Evolutionary conservation across 2,888 invertebrate genomes (phyloP).

Genomic region (Ophion obscuratus): DNA sequence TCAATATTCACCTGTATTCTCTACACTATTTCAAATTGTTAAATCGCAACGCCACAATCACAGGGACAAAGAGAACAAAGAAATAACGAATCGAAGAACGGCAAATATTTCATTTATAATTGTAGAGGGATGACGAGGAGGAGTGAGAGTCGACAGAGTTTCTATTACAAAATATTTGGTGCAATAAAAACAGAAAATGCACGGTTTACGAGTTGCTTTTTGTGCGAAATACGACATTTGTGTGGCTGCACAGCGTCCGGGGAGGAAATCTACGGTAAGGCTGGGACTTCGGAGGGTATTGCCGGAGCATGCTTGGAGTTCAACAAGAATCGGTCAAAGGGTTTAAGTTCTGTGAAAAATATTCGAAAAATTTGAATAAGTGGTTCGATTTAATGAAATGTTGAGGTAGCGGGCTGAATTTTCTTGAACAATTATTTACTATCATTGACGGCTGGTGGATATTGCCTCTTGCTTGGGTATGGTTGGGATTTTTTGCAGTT

Average conservation of each 20-base stretch:
- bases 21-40: conserved; percentile 48
- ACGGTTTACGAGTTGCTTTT: conserved; percentile 42
- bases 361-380: too few relatives aligned
- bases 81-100: conserved; percentile 22
- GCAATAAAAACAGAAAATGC: conserved; percentile 36
- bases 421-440: too few relatives aligned
- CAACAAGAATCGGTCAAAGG: too few relatives aligned
- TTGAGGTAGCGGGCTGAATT: too few relatives aligned
- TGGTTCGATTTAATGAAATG: too few relatives aligned
- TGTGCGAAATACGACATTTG: not conserved
- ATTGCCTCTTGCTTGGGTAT: too few relatives aligned
- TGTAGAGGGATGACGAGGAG: conserved; percentile 1
- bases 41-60: conserved; percentile 62
- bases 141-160: conserved; percentile 49
- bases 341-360: too few relatives aligned
- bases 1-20: conserved; percentile 36
- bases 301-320: too few relatives aligned
- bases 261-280: too few relatives aligned
- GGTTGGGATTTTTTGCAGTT: too few relatives aligned
- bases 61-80: conserved; percentile 21
- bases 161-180: conserved; percentile 59
- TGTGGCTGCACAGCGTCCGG: not conserved
- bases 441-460: too few relatives aligned
- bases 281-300: too few relatives aligned
- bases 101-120: conserved; percentile 41